Percentiles rank a stretch among this genome's conserved stretches.
Conservation (phyloP, 2,113 vertebrate species). For the Hiodon alosoides region DNA sequence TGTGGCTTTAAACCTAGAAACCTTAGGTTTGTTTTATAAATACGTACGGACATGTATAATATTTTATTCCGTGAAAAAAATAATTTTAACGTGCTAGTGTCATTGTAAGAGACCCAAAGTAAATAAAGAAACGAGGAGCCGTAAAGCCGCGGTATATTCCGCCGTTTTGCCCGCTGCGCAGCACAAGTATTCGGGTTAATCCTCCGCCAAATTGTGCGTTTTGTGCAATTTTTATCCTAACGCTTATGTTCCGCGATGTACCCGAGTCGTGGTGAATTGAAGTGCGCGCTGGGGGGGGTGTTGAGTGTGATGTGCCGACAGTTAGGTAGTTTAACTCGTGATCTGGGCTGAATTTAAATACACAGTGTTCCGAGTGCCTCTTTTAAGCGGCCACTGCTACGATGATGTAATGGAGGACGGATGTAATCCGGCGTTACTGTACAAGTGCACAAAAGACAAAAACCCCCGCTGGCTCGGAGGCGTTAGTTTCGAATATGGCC, state of each 20-base stretch:
- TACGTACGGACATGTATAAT: background rate
- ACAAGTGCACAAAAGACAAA: background rate
- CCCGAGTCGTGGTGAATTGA: background rate
- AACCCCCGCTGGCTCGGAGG: background rate
- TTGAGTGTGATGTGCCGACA: background rate
- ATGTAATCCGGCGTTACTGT: conserved; percentile 10
- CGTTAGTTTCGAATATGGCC: background rate
- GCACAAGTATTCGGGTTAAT: background rate
- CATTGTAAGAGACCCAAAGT: background rate
- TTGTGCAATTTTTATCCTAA: background rate
- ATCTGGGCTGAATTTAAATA: conserved; percentile 4
- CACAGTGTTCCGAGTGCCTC: background rate
- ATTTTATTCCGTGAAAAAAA: background rate
- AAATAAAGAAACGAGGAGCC: background rate
- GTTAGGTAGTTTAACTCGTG: background rate
- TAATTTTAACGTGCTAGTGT: background rate
- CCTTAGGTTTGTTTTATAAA: too few species aligned
- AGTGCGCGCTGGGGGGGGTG: background rate
- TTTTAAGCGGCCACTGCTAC: background rate
- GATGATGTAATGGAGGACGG: conserved; percentile 16
- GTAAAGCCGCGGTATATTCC: background rate
- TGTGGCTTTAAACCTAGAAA: too few species aligned
- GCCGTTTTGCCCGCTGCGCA: background rate
- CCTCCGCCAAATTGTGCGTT: background rate
- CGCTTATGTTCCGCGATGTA: too few species aligned